Base-by-base conservation (phyloP, 2,797 vertebrate species). In the Carduelis carduelis region DNA sequence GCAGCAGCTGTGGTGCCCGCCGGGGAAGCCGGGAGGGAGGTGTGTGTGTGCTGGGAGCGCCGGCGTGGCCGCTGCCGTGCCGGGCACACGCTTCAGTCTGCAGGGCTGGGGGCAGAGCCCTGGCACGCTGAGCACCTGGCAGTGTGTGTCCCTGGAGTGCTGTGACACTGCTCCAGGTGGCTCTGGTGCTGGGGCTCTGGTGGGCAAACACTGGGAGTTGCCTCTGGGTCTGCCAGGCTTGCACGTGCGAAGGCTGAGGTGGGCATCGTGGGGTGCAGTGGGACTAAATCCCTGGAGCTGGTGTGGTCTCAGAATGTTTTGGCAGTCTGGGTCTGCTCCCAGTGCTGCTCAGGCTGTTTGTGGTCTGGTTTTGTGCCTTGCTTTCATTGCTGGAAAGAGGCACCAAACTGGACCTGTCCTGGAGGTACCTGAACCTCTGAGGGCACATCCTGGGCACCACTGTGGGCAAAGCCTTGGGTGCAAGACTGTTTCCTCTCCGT, bases 221-320 rank as follows among this genome's bases (percentile, higher is more conserved):
- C 37, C 59, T 53, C 35, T 24, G 77, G 3, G 63, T 43, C 9
- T 0, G 0, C 28, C 69, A 46, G 88, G 72, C 16, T 79, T 0
- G 1, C 15, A 0, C 0, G 0, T 2, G 44, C n/a, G 41, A 7
- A 22, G 60, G 78, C 30, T 72, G 71, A 15, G 16, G 9, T 0
- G 57, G 57, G 60, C 79, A 19, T 2, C 0, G 1, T 5, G n/a
- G 6, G 78, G 46, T 11, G 63, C 19, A 0, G 3, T 11, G 81
- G 87, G n/a, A 12, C 4, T 3, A 0, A 23, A 65, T 11, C 80
- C 63, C 55, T 8, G 26, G 5, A 8, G 30, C n/a, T 37, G 52
- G 1, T 14, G 82, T 30, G 41, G 34, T 16, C 47, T 66, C n/a
- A 3, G 39, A 4, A 1, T 0, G 0, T 34, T 59, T 24, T 52